Conservation (phyloP, 1,140 invertebrate species). For the Papilio machaon region DNA sequence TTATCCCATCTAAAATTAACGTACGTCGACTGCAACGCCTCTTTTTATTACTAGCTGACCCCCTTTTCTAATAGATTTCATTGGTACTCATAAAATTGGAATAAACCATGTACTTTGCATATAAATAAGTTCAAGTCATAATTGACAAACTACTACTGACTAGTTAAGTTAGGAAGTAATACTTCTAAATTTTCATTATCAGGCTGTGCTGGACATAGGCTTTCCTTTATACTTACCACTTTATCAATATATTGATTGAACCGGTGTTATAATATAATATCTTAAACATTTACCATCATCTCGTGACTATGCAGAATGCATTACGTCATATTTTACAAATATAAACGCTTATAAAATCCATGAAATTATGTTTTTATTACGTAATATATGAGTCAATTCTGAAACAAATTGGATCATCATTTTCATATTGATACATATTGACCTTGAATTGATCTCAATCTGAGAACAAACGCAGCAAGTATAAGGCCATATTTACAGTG, state of each 20-base stretch:
- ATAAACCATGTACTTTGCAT: background rate
- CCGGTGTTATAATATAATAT: background rate
- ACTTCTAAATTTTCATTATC: background rate
- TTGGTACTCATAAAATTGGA: background rate
- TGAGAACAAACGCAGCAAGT: background rate
- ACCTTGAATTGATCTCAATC: conserved; percentile 12
- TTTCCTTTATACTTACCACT: too few species aligned
- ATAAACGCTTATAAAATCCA: background rate
- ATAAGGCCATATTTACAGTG: background rate
- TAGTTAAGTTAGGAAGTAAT: background rate
- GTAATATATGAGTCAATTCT: background rate
- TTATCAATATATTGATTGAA: too few species aligned
- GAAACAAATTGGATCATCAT: background rate
- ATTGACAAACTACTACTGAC: background rate
- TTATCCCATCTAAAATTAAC: background rate
- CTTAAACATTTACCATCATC: background rate
- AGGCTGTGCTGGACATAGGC: too few species aligned
- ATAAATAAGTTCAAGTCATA: background rate
- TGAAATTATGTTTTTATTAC: background rate
- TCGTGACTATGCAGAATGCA: background rate
- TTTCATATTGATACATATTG: background rate
- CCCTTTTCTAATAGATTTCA: background rate
- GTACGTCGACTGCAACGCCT: background rate
- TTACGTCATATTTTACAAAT: background rate
- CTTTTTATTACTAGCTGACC: conserved; percentile 1